Conservation (phyloP, 1,140 invertebrate species). For the Diprion similis region DNA sequence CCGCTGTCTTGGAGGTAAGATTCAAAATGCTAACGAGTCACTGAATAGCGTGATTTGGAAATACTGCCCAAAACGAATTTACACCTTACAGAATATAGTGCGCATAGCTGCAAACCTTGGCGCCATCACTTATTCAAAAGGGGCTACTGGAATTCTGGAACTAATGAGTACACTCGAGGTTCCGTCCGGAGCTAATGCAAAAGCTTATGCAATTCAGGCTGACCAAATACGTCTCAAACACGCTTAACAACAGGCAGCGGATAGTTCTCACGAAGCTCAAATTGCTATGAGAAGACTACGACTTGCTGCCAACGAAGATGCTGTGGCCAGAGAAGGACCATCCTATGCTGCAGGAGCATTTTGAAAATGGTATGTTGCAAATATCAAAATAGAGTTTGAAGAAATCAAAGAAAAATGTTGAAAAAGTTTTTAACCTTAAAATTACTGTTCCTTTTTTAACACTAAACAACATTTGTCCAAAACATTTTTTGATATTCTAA, state of each 20-base stretch:
- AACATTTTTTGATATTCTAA: background rate
- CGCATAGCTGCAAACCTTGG: background rate
- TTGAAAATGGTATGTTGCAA: background rate
- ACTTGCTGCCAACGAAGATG: background rate
- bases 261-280: background rate
- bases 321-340: background rate
- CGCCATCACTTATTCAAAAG: background rate
- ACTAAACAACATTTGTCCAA: background rate
- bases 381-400: background rate
- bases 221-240: background rate
- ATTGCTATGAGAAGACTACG: background rate
- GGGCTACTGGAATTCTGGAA: background rate
- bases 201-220: background rate
- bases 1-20: background rate
- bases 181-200: background rate
- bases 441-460: background rate
- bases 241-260: background rate
- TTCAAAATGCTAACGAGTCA: background rate
- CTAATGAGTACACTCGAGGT: background rate
- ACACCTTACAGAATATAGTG: background rate
- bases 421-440: background rate
- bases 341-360: background rate
- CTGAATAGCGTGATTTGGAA: background rate
- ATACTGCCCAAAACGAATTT: background rate
- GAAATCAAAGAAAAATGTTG: background rate